Evolutionary conservation across 2,113 vertebrate species (phyloP), one percentile per base, ranked within the genome.

Genomic region (Dasyprocta punctata): DNA sequence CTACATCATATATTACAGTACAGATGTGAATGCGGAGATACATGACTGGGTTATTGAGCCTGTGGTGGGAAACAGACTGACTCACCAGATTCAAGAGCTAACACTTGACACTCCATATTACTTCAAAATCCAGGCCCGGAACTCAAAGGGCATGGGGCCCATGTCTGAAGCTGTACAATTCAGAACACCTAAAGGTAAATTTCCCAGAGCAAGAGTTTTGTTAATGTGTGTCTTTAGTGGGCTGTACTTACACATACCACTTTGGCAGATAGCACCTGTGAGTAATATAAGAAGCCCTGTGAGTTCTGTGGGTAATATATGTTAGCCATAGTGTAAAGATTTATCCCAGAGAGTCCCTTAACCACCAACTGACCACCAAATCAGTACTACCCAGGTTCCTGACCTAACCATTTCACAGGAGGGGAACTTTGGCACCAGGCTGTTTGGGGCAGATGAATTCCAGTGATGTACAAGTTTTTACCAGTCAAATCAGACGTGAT

Each of bases 1-100:
- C 1, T 99, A 99, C 96, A 99, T 99, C 90, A 99, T 99, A 97
- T 99, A 99, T 99, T 99, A 99, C 98, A 99, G 99, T 47, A 99
- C 99, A 0, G 99, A 99, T 41, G 99, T 99, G 69, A 99, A 99
- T 1, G 99, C 99, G 0, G 99, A 99, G 98, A 99, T 99, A 73
- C 99, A 99, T 0, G 99, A 99, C 95, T 99, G 99, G 99, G 99
- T 99, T 5, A 99, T 99, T 33, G 99, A 99, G 69, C 99, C 99
- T 0, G 99, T 99, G 5, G 99, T 99, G 95, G 99, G 99, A 0
- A 99, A 99, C 98, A 98, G 99, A 11, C 98, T 99, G 67, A 99
- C 99, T 0, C 99, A 99, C 97, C 99, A 99, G 98, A 99, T 99
- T 95, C 99, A 99, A 90, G 99, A 99, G 75, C 95, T 99, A 94